A percentile compares a stretch with the other conserved stretches of the same genome.
These are phyloP conservation scores for Zaprionus ornatus DNA, from an alignment of 1,140 invertebrate species.

Conservation along the genomic window DNA sequence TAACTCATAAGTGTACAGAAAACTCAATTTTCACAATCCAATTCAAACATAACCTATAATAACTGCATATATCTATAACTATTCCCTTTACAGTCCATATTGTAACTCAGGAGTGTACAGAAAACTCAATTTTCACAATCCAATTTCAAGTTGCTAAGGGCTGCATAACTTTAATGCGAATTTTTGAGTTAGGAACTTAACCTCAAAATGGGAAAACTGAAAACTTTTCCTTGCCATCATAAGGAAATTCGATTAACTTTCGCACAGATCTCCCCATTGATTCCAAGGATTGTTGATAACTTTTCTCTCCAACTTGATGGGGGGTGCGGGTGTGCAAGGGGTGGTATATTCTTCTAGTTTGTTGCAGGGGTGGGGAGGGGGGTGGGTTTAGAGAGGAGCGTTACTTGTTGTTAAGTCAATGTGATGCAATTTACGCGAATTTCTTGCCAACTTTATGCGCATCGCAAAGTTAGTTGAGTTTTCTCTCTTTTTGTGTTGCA, in stretches of 20 bases:
- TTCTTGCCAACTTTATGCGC: slow-evolving; percentile 20
- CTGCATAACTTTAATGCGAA: neutral
- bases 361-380: too few species aligned
- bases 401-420: slow-evolving; percentile 7
- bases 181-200: neutral
- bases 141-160: neutral
- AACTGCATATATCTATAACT: neutral
- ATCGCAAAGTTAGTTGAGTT: slow-evolving; percentile 10
- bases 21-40: neutral
- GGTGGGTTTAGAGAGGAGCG: too few species aligned
- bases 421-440: slow-evolving; percentile 20
- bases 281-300: neutral
- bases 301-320: neutral
- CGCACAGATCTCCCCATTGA: slow-evolving; percentile 1
- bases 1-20: neutral
- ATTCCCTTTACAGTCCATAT: neutral
- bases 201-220: neutral
- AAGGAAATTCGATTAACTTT: neutral
- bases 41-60: neutral
- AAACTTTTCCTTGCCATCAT: neutral
- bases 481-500: slow-evolving; percentile 20
- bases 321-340: too few species aligned
- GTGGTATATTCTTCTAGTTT: slow-evolving; percentile 2
- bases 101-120: neutral
- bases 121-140: neutral